A percentile compares a stretch with the other conserved stretches of the same genome.
phyloP scores from a whole-genome alignment of 2,888 invertebrate genomes.

The Pyrochroa serraticornis region DNA sequence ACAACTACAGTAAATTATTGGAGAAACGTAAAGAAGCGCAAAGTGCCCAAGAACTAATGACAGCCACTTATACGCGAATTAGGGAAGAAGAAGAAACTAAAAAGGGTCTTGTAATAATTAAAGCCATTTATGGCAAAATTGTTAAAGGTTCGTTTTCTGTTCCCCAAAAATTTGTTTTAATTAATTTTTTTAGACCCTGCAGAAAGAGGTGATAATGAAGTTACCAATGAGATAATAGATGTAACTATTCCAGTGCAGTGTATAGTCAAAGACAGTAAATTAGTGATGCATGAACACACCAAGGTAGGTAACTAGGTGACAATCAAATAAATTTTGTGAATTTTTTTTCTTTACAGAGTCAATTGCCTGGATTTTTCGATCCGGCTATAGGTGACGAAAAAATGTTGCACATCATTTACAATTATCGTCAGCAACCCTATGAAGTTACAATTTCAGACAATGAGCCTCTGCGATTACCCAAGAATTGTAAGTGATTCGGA shows the following conservation, averaged over 20 bases:
- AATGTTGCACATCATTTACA: slow-evolving; percentile 83
- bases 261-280: slow-evolving; percentile 87
- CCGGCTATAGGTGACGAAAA: slow-evolving; percentile 94
- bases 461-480: slow-evolving; percentile 80
- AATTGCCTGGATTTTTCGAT: slow-evolving; percentile 96
- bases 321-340: not conserved
- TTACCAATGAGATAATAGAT: slow-evolving; percentile 72
- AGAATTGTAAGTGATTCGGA: slow-evolving; percentile 65
- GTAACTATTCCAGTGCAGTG: slow-evolving; percentile 96
- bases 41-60: slow-evolving; percentile 89
- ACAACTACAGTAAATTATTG: slow-evolving; percentile 76
- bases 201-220: slow-evolving; percentile 40
- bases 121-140: slow-evolving; percentile 82
- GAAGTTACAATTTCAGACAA: slow-evolving; percentile 79
- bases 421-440: slow-evolving; percentile 80
- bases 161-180: not conserved
- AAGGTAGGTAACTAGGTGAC: slow-evolving; percentile 69
- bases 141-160: slow-evolving; percentile 44
- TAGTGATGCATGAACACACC: slow-evolving; percentile 81
- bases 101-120: slow-evolving; percentile 83
- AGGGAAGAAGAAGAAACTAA: slow-evolving; percentile 80
- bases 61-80: slow-evolving; percentile 85
- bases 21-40: slow-evolving; percentile 85
- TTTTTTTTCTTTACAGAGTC: slow-evolving; percentile 68
- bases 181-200: slow-evolving; percentile 34